phyloP scores from a whole-genome alignment of 2,888 invertebrate species.

The Xestia c-nigrum region DNA sequence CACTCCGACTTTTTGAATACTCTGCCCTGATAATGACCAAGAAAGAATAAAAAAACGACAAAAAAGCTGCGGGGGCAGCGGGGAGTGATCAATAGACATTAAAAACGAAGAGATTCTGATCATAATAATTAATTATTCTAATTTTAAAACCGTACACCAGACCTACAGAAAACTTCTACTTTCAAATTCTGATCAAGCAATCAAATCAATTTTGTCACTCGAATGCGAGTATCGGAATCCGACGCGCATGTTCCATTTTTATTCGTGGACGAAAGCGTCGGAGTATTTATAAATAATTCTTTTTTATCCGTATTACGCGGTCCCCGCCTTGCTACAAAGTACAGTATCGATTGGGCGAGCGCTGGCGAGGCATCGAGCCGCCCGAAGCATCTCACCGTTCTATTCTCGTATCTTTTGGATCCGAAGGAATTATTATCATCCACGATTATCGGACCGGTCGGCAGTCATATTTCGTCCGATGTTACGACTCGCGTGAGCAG shows the following conservation, averaged over 20 bases:
- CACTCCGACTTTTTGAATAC: too few relatives aligned
- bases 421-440: constrained; percentile 75
- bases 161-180: not conserved
- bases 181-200: constrained; percentile 34
- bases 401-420: constrained; percentile 80
- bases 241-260: constrained; percentile 53
- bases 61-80: not conserved
- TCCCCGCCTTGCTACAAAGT: constrained; percentile 80
- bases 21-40: not conserved
- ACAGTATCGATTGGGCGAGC: constrained; percentile 81
- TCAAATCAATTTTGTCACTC: constrained; percentile 60
- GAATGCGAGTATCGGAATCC: constrained; percentile 47
- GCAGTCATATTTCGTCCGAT: constrained; percentile 69
- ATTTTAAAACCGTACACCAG: constrained; percentile 15
- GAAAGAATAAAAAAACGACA: not conserved
- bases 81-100: not conserved
- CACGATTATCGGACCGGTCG: constrained; percentile 72
- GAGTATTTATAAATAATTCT: constrained; percentile 71
- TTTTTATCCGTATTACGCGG: constrained; percentile 69
- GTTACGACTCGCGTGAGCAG: constrained; percentile 61
- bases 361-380: constrained; percentile 70
- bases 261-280: constrained; percentile 59
- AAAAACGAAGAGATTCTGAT: not conserved
- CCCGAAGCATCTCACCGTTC: constrained; percentile 70
- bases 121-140: constrained; percentile 20